Base-by-base conservation (phyloP, 2,113 vertebrate genomes). In the Myrmecophaga tridactyla region DNA sequence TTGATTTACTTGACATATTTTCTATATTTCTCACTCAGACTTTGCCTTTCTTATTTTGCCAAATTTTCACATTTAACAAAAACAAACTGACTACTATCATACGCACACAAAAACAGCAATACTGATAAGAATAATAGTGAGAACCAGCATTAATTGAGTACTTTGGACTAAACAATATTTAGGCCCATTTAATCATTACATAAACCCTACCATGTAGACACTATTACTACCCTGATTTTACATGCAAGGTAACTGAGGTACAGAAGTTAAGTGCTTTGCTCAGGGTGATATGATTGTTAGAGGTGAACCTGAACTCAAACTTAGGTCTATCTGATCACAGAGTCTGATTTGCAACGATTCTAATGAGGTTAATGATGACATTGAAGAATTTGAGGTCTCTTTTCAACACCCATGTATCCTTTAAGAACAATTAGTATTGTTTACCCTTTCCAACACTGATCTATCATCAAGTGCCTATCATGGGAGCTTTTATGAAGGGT, bases 1-100 rank as follows among this genome's bases (percentile, higher is more conserved):
- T 78, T 75, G 29, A 80, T 86, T 96, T 94, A 86, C 60, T 90
- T 86, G 51, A 89, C 27, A 43, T 62, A 1, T 95, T 92, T 90
- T 85, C n/a, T 36, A 53, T 10, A 73, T n/a, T 83, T 5, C 48
- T 8, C 48, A 90, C 48, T 86, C 77, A 78, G 69, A 94, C 83
- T n/a, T 82, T 36, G 48, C 39, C 34, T 96, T 39, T 18, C 17
- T 92, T 93, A 29, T 93, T 80, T 95, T 73, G 34, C 53, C 31
- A 94, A 76, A 39, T 85, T 78, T 93, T 89, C 34, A 82, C 62
- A 89, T 78, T 89, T 87, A 69, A 67, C 65, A 78, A 65, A 36
- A 89, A 86, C 34, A 77, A 78, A 39, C 6, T 46, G 9, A 73
- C 65, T 14, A 56, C 81, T 0, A 17, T 31, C 15, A 15, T 27